These are phyloP conservation scores for Hyles euphorbiae DNA, from an alignment of 1,140 invertebrate species.

Conservation along the genomic window DNA sequence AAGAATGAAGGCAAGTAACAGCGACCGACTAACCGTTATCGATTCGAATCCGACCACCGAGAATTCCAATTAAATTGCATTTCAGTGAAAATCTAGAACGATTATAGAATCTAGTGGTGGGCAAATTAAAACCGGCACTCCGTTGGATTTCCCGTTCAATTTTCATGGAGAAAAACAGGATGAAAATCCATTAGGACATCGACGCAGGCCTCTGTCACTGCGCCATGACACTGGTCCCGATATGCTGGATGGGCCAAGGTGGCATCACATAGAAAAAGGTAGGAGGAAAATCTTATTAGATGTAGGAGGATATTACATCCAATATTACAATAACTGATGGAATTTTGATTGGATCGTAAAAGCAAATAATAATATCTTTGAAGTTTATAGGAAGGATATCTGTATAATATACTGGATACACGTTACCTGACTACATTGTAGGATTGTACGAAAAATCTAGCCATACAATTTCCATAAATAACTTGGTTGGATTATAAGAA, in stretches of 20 bases:
- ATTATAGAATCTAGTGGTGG: slow-evolving; percentile 57
- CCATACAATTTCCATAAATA: no score
- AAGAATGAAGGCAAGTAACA: no score
- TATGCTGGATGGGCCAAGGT: slow-evolving; percentile 10
- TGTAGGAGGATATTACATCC: no score
- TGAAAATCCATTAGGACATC: slow-evolving; percentile 63
- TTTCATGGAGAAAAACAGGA: slow-evolving; percentile 44
- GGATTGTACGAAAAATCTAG: no score
- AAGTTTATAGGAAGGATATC: no score
- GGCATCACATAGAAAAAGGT: slow-evolving; percentile 1
- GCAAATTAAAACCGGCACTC: slow-evolving; percentile 65
- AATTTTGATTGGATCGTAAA: no score
- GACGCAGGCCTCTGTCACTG: slow-evolving; percentile 34
- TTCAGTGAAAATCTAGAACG: slow-evolving; percentile 59
- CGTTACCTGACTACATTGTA: no score
- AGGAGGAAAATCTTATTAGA: not conserved
- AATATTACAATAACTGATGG: no score
- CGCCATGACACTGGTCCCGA: slow-evolving; percentile 12
- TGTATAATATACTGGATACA: no score
- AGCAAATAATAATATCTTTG: no score
- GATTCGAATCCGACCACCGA: slow-evolving; percentile 24
- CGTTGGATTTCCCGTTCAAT: slow-evolving; percentile 61
- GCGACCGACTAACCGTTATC: slow-evolving; percentile 13
- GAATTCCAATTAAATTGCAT: slow-evolving; percentile 68
- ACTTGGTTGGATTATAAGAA: no score